Conservation (phyloP, 2,888 invertebrate genomes). For the Physocephala rufipes region DNA sequence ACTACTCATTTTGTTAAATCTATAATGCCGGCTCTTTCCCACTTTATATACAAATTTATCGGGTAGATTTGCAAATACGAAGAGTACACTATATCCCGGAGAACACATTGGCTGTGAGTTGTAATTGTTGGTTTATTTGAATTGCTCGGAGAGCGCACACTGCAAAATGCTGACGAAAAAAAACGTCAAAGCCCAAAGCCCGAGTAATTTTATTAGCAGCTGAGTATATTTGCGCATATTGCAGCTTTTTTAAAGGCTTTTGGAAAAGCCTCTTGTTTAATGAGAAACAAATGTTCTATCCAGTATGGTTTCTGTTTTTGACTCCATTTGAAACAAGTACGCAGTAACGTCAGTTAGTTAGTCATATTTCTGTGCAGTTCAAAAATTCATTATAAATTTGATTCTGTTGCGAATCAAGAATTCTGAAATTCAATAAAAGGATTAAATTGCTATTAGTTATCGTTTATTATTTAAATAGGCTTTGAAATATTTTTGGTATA, state of each 20-base stretch:
- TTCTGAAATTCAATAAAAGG: too few species aligned
- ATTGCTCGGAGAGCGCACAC: slow-evolving; percentile 6
- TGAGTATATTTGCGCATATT: background rate
- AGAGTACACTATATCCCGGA: slow-evolving; percentile 38
- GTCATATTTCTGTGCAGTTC: slow-evolving; percentile 14
- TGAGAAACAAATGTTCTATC: slow-evolving; percentile 28
- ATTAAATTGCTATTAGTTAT: too few species aligned
- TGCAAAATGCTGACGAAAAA: slow-evolving; percentile 13
- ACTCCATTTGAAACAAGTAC: slow-evolving; percentile 48
- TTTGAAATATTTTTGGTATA: too few species aligned
- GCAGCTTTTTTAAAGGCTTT: slow-evolving; percentile 9
- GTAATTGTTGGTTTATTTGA: slow-evolving; percentile 44
- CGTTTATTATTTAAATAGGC: too few species aligned
- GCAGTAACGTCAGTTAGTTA: slow-evolving; percentile 32
- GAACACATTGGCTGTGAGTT: slow-evolving; percentile 48
- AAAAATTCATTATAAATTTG: too few species aligned
- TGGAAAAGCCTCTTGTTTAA: slow-evolving; percentile 10
- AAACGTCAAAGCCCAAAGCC: slow-evolving; percentile 4
- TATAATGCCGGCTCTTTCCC: background rate
- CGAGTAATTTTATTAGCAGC: background rate
- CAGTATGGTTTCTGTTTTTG: slow-evolving; percentile 46
- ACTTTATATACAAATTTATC: slow-evolving; percentile 11
- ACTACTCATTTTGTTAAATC: background rate
- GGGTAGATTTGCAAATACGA: background rate
- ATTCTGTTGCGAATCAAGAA: too few species aligned